These are phyloP conservation scores for Trididemnum clinides DNA, from an alignment of 23 tunicate genomes.

Conservation along the genomic window DNA sequence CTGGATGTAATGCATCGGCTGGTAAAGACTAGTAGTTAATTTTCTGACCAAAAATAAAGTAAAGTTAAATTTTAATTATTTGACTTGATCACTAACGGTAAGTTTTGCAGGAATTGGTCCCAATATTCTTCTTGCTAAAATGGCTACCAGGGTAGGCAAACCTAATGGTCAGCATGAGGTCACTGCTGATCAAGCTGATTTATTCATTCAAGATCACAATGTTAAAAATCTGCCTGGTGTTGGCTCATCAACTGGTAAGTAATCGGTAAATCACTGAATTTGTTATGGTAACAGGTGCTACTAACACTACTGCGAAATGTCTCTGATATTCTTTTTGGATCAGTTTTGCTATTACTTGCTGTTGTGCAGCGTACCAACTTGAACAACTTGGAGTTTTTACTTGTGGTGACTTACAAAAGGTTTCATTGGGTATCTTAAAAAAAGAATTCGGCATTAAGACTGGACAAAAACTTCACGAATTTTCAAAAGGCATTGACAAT, in stretches of 20 bases:
- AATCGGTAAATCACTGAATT: too few species aligned
- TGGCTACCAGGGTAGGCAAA: slow-evolving; percentile 87
- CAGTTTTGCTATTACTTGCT: too few species aligned
- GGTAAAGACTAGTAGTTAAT: too few species aligned
- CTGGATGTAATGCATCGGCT: slow-evolving; percentile 90
- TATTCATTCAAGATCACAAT: slow-evolving; percentile 46
- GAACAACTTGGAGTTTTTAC: slow-evolving; percentile 56
- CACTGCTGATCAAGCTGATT: slow-evolving; percentile 29
- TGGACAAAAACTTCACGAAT: slow-evolving; percentile 68
- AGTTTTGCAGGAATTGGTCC: slow-evolving; percentile 90
- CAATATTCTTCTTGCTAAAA: slow-evolving; percentile 77
- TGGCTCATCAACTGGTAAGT: slow-evolving; percentile 71
- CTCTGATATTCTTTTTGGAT: too few species aligned
- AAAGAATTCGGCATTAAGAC: slow-evolving; percentile 87
- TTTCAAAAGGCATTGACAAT: slow-evolving; percentile 70
- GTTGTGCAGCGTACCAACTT: slow-evolving; percentile 54
- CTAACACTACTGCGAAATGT: too few species aligned
- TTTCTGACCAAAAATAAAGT: too few species aligned
- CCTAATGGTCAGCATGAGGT: slow-evolving; percentile 82
- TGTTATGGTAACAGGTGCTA: too few species aligned
- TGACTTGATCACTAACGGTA: too few species aligned
- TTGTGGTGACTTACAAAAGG: slow-evolving; percentile 64
- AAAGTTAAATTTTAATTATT: too few species aligned
- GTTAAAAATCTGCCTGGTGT: slow-evolving; percentile 93
- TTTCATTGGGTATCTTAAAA: slow-evolving; percentile 29